A percentile compares a stretch with the other conserved stretches of the same genome.
Conservation (phyloP, 2,113 vertebrate species). For the Plotosus lineatus region DNA sequence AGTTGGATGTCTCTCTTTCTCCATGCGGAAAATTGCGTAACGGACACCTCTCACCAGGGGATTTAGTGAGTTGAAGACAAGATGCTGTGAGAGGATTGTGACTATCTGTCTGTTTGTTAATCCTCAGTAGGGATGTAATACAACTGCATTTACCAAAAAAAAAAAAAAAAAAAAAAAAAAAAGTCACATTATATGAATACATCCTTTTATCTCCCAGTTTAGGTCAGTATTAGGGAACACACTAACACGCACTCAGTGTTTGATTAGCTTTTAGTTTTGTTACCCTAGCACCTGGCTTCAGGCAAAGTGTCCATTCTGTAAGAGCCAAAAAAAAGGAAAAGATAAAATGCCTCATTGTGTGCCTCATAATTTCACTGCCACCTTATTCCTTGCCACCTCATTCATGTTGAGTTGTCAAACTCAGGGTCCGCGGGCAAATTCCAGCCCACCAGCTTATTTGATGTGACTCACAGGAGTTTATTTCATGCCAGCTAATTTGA, state of each 20-base stretch:
- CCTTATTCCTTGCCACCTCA: neutral
- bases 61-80: constrained; percentile 7
- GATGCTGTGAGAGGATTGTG: constrained; percentile 13
- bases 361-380: neutral
- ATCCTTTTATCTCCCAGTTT: neutral
- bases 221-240: neutral
- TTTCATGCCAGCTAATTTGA: too few species aligned
- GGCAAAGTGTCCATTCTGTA: neutral
- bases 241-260: neutral
- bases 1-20: constrained; percentile 21
- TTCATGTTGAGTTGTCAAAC: too few species aligned
- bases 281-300: neutral
- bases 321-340: neutral
- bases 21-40: constrained; percentile 22
- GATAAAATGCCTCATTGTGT: neutral
- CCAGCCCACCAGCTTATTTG: too few species aligned
- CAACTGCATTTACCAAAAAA: constrained; percentile 2
- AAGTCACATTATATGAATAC: neutral
- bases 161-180: neutral
- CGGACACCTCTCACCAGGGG: constrained; percentile 10
- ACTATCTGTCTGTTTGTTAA: constrained; percentile 5
- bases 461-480: too few species aligned
- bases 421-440: too few species aligned
- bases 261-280: neutral
- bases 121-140: neutral